Conservation (phyloP, 2,888 invertebrate genomes). For the Tortrix viridana region DNA sequence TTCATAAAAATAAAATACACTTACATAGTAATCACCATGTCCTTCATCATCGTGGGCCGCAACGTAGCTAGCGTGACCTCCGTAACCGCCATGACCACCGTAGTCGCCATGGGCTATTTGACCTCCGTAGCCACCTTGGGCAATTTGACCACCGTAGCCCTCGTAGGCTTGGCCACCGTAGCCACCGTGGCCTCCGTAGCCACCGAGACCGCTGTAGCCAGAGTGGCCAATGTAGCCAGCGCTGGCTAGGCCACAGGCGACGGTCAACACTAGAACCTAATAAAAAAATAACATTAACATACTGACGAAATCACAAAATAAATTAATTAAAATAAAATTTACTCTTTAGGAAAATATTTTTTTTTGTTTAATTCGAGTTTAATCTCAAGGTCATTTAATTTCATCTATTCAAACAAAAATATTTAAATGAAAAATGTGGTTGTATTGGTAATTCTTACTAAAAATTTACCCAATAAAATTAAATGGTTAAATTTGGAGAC, state of each 20-base stretch:
- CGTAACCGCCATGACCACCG: constrained; percentile 43
- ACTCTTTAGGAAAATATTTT: too few species aligned
- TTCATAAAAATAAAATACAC: too few species aligned
- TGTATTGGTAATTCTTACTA: too few species aligned
- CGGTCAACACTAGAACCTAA: constrained; percentile 64
- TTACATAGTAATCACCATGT: constrained; percentile 74
- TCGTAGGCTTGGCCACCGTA: constrained; percentile 40
- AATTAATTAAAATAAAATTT: neutral
- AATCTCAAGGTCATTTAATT: too few species aligned
- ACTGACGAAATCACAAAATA: neutral
- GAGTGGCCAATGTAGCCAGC: constrained; percentile 51
- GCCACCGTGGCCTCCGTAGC: constrained; percentile 44
- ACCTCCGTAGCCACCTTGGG: constrained; percentile 44
- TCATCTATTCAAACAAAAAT: too few species aligned
- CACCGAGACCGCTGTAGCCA: constrained; percentile 43
- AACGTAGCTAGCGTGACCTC: constrained; percentile 37
- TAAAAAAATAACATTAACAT: constrained; percentile 40
- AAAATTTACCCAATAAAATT: too few species aligned
- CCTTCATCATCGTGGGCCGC: constrained; percentile 46
- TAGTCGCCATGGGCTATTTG: constrained; percentile 43
- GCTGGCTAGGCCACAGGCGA: constrained; percentile 57
- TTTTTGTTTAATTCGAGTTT: too few species aligned
- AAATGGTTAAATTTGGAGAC: too few species aligned
- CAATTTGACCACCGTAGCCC: constrained; percentile 43
- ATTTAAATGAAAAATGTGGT: too few species aligned